Evolutionary conservation across 1,140 invertebrate genomes (phyloP), one percentile per base, ranked within the genome.

Genomic region (Bombyx mandarina): DNA sequence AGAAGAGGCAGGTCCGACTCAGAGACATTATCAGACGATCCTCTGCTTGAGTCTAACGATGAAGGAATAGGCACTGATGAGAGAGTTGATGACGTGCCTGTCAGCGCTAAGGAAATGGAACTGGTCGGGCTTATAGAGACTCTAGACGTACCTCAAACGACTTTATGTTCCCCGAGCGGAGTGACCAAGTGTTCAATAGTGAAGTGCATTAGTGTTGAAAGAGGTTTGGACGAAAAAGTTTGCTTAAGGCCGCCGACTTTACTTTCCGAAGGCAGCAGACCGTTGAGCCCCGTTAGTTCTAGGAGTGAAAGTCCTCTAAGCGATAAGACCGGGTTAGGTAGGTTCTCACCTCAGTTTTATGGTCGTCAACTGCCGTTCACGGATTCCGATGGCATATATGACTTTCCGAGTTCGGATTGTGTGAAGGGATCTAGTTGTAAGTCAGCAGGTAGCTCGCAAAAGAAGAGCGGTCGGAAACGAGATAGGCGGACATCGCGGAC

Each of bases 291-390:
- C 7, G 93, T 94, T 43, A 94, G 93, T 77, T 94, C 93, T 35
- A 88, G 93, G 58, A 93, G 93, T 73, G 93, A 94, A 77, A 94
- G 92, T 75, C 93, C 93, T 5, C 81, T 94, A 26, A 94, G 93
- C 77, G 93, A 94, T 72, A 89, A 90, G 66, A 91, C 90, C 7
- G 90, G 91, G 47, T 64, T 91, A 26, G 90, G 90, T 1, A 76
- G 91, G 54, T 93, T 93, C 71, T 93, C 92, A 0, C 91, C 92
- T 3, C 90, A 92, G 68, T 93, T 93, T 67, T 93, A 93, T 72
- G 90, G 92, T n/a, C 86, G 89, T 47, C 87, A 91, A 54, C 68
- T 93, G 22, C 92, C 92, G 6, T 92, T 93, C 63, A 94, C 93
- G 3, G 93, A 94, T 77, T 94, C 93, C 0, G 93, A 94, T 75